Conservation (phyloP, 2,113 vertebrate species). For the Salvator merianae region DNA sequence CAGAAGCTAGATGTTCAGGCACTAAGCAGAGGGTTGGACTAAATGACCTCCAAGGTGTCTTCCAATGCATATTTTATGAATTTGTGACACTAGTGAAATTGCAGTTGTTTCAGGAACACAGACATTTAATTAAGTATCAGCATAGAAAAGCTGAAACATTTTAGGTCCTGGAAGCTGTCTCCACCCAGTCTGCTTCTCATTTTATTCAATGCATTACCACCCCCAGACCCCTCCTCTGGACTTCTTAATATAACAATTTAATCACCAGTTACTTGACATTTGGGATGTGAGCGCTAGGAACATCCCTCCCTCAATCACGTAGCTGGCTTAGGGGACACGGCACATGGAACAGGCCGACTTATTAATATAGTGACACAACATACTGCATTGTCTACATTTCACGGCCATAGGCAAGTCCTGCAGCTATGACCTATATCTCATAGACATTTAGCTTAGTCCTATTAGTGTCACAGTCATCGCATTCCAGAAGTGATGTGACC, state of each 20-base stretch:
- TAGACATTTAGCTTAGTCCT: neutral
- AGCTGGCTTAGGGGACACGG: neutral
- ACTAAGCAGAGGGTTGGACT: neutral
- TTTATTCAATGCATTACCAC: neutral
- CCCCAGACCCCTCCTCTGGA: neutral
- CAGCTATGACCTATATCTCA: neutral
- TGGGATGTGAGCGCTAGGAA: neutral
- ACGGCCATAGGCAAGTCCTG: neutral
- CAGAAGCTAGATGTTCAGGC: too few relatives aligned
- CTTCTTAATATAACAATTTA: neutral
- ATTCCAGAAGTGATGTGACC: conserved; percentile 13
- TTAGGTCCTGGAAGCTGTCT: neutral
- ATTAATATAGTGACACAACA: neutral
- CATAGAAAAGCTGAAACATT: neutral
- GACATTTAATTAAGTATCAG: neutral
- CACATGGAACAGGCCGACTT: neutral
- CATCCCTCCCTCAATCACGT: neutral
- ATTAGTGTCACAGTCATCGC: neutral
- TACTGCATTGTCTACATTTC: conserved; percentile 2
- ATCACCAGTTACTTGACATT: conserved; percentile 2
- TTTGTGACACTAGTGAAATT: neutral
- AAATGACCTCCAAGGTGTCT: neutral
- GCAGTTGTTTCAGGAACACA: neutral
- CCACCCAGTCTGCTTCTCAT: neutral
- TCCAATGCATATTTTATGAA: neutral